These are phyloP conservation scores for Pachyuromys duprasi DNA, from an alignment of 2,797 vertebrate species.

Conservation along the genomic window DNA sequence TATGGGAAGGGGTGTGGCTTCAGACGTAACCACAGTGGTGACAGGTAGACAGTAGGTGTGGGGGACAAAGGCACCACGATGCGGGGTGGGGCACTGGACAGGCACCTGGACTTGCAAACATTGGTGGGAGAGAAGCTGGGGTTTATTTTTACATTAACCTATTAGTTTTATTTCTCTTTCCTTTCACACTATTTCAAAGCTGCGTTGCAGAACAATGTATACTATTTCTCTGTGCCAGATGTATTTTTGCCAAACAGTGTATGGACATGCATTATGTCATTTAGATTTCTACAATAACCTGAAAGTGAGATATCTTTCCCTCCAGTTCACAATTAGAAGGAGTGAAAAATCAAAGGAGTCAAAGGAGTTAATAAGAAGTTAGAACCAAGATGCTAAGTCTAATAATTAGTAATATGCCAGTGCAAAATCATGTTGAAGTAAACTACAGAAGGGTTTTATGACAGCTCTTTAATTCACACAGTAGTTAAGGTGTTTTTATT, in stretches of 20 bases:
- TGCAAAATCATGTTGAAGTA: not conserved
- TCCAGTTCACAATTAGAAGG: slow-evolving; percentile 21
- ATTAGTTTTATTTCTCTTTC: not conserved
- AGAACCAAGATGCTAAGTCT: not conserved
- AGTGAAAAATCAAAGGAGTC: slow-evolving; percentile 45
- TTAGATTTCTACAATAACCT: slow-evolving; percentile 17
- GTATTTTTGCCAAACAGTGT: not conserved
- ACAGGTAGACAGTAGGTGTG: not conserved
- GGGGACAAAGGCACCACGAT: not conserved
- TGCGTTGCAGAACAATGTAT: not conserved
- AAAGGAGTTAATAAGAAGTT: not conserved
- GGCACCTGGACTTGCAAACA: not conserved
- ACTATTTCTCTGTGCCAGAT: not conserved
- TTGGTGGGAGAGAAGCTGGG: not conserved
- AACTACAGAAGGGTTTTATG: not conserved
- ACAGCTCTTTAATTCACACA: slow-evolving; percentile 20
- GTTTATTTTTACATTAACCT: not conserved
- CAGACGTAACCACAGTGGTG: not conserved
- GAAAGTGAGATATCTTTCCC: slow-evolving; percentile 35
- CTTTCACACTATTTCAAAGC: not conserved
- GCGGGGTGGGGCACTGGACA: too few relatives aligned
- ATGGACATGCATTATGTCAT: not conserved
- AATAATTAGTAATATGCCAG: not conserved
- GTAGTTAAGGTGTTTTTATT: not conserved
- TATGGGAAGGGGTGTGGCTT: not conserved